phyloP scores from a whole-genome alignment of 2,797 vertebrate genomes.

The Melanotaenia nigrans region DNA sequence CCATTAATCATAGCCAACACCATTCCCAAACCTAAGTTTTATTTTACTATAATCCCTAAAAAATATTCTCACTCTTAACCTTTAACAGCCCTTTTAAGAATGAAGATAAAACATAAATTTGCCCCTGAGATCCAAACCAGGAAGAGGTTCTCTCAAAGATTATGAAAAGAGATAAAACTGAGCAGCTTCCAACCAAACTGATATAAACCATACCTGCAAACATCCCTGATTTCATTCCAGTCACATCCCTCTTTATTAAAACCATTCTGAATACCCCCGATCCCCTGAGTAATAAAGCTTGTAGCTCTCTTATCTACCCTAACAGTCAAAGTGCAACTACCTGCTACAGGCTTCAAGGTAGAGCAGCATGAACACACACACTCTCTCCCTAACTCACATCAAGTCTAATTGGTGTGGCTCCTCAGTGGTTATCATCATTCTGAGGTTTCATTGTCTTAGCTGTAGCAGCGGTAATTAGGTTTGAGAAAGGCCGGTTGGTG shows the following conservation, averaged over 20 bases:
- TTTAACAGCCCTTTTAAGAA: background rate
- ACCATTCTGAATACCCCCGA: background rate
- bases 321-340: slow-evolving; percentile 11
- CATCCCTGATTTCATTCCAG: background rate
- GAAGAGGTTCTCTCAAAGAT: background rate
- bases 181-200: background rate
- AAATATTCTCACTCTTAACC: background rate
- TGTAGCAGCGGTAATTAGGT: slow-evolving; percentile 65
- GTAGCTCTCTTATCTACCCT: slow-evolving; percentile 7
- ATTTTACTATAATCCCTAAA: background rate
- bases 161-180: background rate
- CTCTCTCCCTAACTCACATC: slow-evolving; percentile 19
- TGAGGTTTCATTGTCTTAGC: slow-evolving; percentile 62
- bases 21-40: background rate
- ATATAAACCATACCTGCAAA: background rate
- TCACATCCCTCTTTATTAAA: background rate
- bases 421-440: slow-evolving; percentile 59
- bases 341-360: slow-evolving; percentile 11
- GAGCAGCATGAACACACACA: slow-evolving; percentile 22
- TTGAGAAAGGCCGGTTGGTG: slow-evolving; percentile 59
- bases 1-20: no score
- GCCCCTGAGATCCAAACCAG: background rate
- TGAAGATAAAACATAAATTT: background rate
- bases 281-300: background rate
- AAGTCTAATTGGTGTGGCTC: slow-evolving; percentile 45